Base-by-base conservation (phyloP, 53 echinoderm and acorn worm species). In the Astropecten irregularis region DNA sequence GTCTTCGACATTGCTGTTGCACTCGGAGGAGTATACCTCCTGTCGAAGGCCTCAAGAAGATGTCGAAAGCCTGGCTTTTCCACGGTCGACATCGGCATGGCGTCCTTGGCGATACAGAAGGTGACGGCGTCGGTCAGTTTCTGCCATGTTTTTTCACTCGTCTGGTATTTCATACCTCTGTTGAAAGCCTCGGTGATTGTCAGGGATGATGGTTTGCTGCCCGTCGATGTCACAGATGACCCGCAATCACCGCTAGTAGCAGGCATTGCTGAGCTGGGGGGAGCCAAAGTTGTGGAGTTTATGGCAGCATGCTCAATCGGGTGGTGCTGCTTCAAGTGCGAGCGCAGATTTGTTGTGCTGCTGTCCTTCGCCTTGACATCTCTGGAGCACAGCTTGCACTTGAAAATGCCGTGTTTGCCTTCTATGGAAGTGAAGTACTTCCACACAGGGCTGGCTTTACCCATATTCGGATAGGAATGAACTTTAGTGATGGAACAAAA, bases 1-100 rank as follows among this genome's bases (percentile, higher is more conserved):
- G 79, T 79, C 37, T 25, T 77, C 23, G 68, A 79, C 64, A 87
- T 28, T 23, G 69, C 71, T 23, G 33, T 69, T 40, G 68, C 32
- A 40, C 47, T 42, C 3, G 68, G 68, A 36, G 68, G 68, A 18
- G 9, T 37, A 37, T 37, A 68, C 9, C 39, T 37, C 29, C 9
- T 37, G 40, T 68, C 68, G 14, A 68, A 68, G 2, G 36, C 35
- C 9, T 13, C 8, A 10, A 38, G 68, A 2, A 68, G 16, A 23
- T 34, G 37, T 2, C 37, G 40, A n/a, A 68, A 68, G 8, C 68
- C 68, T 2, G 16, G 21, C 23, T 36, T 68, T 37, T 36, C 38
- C 9, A 68, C 68, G 1, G 68, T 36, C 2, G 13, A n/a, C 18
- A 68, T 38, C 23, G 68, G 40, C 39, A 68, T 34, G 15, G 37